Evolutionary conservation across 2,888 invertebrate genomes (phyloP).

Genomic region (Cancer borealis): DNA sequence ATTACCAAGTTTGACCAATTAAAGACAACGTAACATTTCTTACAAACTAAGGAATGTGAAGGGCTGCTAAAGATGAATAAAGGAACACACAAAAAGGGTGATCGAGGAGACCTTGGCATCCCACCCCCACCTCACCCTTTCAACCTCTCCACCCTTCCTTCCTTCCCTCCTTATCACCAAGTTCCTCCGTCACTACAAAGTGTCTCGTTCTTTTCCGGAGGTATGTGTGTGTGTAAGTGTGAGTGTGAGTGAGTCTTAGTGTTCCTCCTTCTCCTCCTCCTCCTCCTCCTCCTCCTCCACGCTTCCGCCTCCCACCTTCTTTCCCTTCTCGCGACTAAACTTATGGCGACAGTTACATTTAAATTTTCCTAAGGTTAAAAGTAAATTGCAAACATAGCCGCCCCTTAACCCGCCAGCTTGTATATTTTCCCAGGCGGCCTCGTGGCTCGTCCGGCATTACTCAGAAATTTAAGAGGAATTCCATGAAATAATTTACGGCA

Average conservation of each 20-base stretch:
- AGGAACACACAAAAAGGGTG: neutral
- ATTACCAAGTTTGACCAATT: neutral
- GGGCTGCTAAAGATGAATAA: neutral
- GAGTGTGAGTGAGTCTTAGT: neutral
- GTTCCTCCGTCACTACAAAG: conserved; percentile 6
- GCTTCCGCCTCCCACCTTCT: conserved; percentile 1
- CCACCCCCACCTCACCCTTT: neutral
- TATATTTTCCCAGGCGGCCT: neutral
- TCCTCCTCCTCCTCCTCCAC: neutral
- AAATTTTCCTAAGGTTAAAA: neutral
- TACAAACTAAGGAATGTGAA: neutral
- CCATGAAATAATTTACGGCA: conserved; percentile 43
- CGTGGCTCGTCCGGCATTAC: conserved; percentile 44
- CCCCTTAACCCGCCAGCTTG: conserved; percentile 23
- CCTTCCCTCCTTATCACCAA: neutral
- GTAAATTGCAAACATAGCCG: conserved; percentile 27
- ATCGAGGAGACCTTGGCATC: neutral
- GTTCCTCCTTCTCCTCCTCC: neutral
- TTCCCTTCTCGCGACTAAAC: neutral
- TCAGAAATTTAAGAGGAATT: conserved; percentile 51
- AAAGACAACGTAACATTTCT: neutral
- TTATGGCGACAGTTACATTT: conserved; percentile 33
- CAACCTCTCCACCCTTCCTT: neutral
- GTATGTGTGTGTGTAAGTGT: conserved; percentile 1
- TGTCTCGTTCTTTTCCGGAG: neutral